These are phyloP conservation scores for Drosophila biarmipes DNA, from an alignment of 1,140 invertebrate species.

Conservation along the genomic window DNA sequence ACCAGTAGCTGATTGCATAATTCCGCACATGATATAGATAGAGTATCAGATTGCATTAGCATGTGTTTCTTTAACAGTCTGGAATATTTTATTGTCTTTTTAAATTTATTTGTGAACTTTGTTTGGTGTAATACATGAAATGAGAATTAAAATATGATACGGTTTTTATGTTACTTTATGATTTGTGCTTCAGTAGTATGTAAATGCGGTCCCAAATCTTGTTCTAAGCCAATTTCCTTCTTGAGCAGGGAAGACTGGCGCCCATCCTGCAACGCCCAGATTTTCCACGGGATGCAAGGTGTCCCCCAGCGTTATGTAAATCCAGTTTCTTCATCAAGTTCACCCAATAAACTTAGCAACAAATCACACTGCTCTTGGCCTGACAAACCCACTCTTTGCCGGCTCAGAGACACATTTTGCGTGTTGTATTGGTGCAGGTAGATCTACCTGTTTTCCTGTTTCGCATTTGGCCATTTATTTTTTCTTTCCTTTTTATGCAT, in stretches of 20 bases:
- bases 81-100: not conserved
- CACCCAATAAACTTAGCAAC: constrained; percentile 74
- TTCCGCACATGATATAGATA: constrained; percentile 13
- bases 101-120: not conserved
- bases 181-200: not conserved
- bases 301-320: constrained; percentile 44
- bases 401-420: constrained; percentile 49
- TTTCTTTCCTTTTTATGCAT: constrained; percentile 15
- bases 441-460: constrained; percentile 62
- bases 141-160: too few relatives aligned
- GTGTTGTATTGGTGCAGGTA: constrained; percentile 10
- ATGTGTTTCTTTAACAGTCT: not conserved
- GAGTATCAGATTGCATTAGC: constrained; percentile 14
- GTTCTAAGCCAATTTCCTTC: constrained; percentile 9
- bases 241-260: not conserved
- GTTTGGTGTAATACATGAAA: not conserved
- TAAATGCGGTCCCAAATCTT: constrained; percentile 10
- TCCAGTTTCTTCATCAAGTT: constrained; percentile 71
- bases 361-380: constrained; percentile 57
- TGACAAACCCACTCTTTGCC: constrained; percentile 17
- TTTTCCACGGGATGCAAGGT: not conserved
- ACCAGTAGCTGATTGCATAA: constrained; percentile 33
- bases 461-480: constrained; percentile 24
- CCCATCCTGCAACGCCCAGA: constrained; percentile 17
- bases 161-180: not conserved